phyloP scores from a whole-genome alignment of 2,797 vertebrate species.

The Microctenopoma stevenorrisi region DNA sequence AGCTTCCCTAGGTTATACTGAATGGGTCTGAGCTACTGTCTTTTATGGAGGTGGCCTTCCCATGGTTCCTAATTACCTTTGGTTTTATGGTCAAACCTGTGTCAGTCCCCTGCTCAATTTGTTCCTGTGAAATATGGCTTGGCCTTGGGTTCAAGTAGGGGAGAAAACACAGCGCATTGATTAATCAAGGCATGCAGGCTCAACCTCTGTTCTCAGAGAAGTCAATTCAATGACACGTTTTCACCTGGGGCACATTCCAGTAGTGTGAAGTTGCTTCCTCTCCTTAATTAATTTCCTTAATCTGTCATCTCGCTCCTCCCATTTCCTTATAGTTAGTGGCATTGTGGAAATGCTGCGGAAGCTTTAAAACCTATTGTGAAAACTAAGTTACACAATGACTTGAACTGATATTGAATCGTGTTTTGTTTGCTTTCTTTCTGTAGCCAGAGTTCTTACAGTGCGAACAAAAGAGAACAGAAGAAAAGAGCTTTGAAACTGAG shows the following conservation, averaged over 20 bases:
- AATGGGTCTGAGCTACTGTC: slow-evolving; percentile 71
- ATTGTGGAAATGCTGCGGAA: slow-evolving; percentile 12
- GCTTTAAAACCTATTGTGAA: background rate
- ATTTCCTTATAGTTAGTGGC: slow-evolving; percentile 17
- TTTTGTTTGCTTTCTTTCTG: slow-evolving; percentile 18
- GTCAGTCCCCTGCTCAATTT: slow-evolving; percentile 78
- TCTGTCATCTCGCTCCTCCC: slow-evolving; percentile 18
- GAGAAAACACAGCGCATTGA: slow-evolving; percentile 80
- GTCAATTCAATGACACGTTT: slow-evolving; percentile 81
- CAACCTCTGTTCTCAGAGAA: slow-evolving; percentile 70
- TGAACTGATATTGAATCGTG: slow-evolving; percentile 17
- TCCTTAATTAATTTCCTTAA: slow-evolving; percentile 65
- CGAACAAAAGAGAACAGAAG: slow-evolving; percentile 12
- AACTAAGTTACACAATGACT: slow-evolving; percentile 20
- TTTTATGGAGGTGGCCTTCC: slow-evolving; percentile 73
- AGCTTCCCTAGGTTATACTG: slow-evolving; percentile 51
- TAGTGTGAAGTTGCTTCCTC: slow-evolving; percentile 64
- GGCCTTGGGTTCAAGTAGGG: slow-evolving; percentile 81
- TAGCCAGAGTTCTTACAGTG: background rate
- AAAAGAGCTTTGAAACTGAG: slow-evolving; percentile 21
- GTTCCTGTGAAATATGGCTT: slow-evolving; percentile 80
- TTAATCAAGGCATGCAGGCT: slow-evolving; percentile 79
- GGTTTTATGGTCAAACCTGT: slow-evolving; percentile 78
- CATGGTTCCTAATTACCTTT: slow-evolving; percentile 80
- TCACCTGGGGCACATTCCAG: slow-evolving; percentile 76